Conservation (phyloP, 2,113 vertebrate genomes). For the Scomber japonicus region DNA sequence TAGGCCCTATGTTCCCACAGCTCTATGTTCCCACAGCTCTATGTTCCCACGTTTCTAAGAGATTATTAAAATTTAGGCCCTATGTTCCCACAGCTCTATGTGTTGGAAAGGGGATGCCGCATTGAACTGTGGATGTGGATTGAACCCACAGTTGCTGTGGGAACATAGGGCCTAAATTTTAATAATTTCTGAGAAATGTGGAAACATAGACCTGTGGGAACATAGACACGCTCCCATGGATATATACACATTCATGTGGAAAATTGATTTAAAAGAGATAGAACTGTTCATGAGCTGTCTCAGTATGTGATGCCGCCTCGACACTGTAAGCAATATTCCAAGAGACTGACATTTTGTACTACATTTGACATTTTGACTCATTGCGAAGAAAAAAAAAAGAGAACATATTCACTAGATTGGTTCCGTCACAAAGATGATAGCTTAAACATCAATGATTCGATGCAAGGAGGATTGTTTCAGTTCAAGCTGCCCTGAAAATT, state of each 20-base stretch:
- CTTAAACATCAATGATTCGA: constrained; percentile 13
- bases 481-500: constrained; percentile 11
- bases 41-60: too few relatives aligned
- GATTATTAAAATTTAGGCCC: too few relatives aligned
- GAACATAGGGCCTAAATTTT: too few relatives aligned
- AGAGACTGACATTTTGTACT: not conserved
- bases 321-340: not conserved
- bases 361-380: constrained; percentile 15
- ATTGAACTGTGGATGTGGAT: too few relatives aligned
- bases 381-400: not conserved
- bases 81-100: too few relatives aligned
- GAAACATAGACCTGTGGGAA: too few relatives aligned
- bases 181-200: too few relatives aligned
- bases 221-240: not conserved
- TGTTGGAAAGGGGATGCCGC: too few relatives aligned
- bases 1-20: too few relatives aligned
- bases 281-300: not conserved
- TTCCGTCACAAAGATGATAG: constrained; percentile 27
- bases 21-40: too few relatives aligned
- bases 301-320: not conserved
- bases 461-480: not conserved
- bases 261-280: constrained; percentile 3
- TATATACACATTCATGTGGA: constrained; percentile 5
- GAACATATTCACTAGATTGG: not conserved
- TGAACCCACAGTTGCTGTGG: too few relatives aligned